A percentile compares a stretch with the other conserved stretches of the same genome.
These are phyloP conservation scores for Epistrophe grossulariae DNA, from an alignment of 2,888 invertebrate genomes.

Conservation along the genomic window DNA sequence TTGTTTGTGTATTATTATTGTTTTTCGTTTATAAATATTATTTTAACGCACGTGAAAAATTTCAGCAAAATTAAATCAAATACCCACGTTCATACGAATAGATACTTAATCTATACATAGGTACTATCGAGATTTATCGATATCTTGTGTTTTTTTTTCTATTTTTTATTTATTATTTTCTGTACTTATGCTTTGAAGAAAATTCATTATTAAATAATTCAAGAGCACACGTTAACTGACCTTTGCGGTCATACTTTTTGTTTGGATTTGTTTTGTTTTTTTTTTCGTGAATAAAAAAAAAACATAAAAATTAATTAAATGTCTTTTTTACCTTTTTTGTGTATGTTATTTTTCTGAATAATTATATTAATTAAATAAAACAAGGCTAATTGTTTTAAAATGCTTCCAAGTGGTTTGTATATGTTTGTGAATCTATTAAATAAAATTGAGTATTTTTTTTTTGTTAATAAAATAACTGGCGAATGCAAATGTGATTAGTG, in stretches of 20 bases:
- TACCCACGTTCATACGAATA: not conserved
- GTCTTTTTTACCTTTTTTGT: not conserved
- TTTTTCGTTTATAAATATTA: conserved; percentile 13
- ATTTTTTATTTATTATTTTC: not conserved
- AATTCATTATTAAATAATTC: conserved; percentile 20
- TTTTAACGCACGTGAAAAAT: conserved; percentile 21
- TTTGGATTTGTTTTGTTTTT: conserved; percentile 12
- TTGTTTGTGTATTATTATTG: not conserved
- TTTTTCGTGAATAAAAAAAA: conserved; percentile 30
- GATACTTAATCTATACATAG: too few relatives aligned
- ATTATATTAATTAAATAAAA: conserved; percentile 66
- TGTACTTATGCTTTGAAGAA: not conserved
- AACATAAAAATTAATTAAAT: conserved; percentile 47
- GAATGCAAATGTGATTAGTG: not conserved
- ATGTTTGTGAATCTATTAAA: not conserved
- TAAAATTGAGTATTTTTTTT: not conserved
- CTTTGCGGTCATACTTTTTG: conserved; percentile 51
- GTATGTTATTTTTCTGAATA: not conserved
- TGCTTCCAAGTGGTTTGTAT: not conserved
- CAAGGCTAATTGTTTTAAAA: conserved; percentile 53
- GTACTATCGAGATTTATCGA: conserved; percentile 7
- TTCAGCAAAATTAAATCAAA: not conserved
- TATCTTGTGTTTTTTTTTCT: not conserved
- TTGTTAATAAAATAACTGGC: not conserved
- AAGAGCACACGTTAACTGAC: conserved; percentile 46